Evolutionary conservation across 2,797 vertebrate species (phyloP).

Genomic region (Dicrostonyx torquatus): DNA sequence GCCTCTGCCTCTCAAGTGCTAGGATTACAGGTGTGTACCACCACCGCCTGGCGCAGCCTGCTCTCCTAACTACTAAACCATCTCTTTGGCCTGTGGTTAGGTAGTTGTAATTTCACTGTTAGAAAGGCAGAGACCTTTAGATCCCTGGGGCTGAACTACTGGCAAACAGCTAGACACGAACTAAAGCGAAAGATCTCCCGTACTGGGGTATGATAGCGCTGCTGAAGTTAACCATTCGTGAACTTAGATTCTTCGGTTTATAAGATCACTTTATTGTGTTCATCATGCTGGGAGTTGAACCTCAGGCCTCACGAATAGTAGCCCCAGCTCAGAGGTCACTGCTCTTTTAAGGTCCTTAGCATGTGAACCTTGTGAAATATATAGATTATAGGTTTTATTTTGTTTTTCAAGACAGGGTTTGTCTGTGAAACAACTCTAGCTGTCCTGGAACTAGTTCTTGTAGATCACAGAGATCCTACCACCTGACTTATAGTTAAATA

Average conservation of each 20-base stretch:
- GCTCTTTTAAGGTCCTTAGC: constrained; percentile 38
- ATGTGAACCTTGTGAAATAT: constrained; percentile 32
- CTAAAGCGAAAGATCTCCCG: background rate
- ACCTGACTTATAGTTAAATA: too few relatives aligned
- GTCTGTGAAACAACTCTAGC: too few relatives aligned
- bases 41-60: too few relatives aligned
- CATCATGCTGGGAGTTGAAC: background rate
- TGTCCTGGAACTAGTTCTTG: too few relatives aligned
- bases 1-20: too few relatives aligned
- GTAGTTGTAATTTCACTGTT: background rate
- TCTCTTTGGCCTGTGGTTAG: background rate
- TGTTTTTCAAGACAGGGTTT: too few relatives aligned
- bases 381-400: background rate
- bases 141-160: background rate
- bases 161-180: background rate
- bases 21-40: too few relatives aligned
- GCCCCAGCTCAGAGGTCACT: background rate
- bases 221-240: constrained; percentile 11
- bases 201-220: background rate
- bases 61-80: background rate
- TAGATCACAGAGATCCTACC: too few relatives aligned
- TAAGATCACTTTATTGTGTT: background rate
- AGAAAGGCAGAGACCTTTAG: background rate
- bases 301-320: background rate
- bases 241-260: constrained; percentile 2